Percentiles rank a stretch among this genome's conserved stretches.
phyloP scores from a whole-genome alignment of 2,888 invertebrate genomes.

The Gerris lacustris region DNA sequence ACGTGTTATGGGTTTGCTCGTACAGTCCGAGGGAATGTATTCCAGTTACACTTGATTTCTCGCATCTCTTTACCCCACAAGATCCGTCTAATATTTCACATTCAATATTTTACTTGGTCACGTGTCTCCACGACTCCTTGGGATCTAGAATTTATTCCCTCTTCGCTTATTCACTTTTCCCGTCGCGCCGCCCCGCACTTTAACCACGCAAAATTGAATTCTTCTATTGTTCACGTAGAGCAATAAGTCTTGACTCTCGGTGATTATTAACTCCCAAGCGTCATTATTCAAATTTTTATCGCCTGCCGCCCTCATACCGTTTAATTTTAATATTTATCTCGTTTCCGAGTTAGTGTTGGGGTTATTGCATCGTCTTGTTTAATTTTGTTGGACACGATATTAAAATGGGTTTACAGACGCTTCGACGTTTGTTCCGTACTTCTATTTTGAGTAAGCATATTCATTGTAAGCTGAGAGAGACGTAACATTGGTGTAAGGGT shows the following conservation, averaged over 20 bases:
- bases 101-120: not conserved
- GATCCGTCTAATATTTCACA: not conserved
- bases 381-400: no score
- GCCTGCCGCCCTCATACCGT: not conserved
- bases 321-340: slow-evolving; percentile 2
- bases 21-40: no score
- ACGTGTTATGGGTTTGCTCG: no score
- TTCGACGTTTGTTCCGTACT: no score
- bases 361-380: no score
- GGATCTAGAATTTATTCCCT: not conserved
- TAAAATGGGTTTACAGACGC: no score
- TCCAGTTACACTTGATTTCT: no score
- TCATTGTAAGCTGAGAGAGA: no score
- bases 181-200: not conserved
- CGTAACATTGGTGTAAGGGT: no score
- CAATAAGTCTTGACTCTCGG: not conserved
- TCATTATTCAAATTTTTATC: slow-evolving; percentile 3
- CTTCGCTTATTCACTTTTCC: not conserved
- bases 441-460: no score
- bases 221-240: not conserved
- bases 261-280: not conserved
- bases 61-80: not conserved
- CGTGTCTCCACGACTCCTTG: not conserved
- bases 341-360: not conserved
- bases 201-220: not conserved